Conservation (phyloP, 2,888 invertebrate species). For the Aplocera efformata region DNA sequence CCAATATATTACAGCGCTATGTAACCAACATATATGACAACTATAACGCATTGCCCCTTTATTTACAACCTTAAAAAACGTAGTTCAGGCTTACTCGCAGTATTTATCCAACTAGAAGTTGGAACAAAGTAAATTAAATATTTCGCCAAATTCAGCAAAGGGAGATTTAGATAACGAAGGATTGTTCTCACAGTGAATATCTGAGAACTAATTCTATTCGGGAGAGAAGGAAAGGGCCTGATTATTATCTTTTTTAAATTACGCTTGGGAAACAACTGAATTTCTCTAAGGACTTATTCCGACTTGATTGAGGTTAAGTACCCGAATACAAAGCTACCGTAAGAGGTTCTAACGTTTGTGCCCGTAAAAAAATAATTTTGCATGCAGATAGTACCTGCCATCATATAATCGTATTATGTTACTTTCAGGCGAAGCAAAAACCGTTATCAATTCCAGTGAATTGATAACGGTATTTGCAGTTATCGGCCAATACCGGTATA, state of each 20-base stretch:
- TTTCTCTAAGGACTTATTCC: slow-evolving; percentile 28
- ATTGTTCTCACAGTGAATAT: slow-evolving; percentile 33
- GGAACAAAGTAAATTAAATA: slow-evolving; percentile 35
- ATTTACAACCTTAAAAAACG: too few relatives aligned
- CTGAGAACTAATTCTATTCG: slow-evolving; percentile 34
- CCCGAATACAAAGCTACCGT: slow-evolving; percentile 12
- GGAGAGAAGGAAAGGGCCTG: slow-evolving; percentile 23
- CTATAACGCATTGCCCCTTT: too few relatives aligned
- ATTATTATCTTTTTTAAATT: slow-evolving; percentile 39
- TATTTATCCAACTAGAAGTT: slow-evolving; percentile 9
- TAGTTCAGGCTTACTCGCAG: too few relatives aligned
- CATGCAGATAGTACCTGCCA: slow-evolving; percentile 3
- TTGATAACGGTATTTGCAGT: too few relatives aligned
- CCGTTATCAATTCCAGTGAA: too few relatives aligned
- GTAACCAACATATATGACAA: too few relatives aligned
- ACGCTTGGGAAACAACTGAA: slow-evolving; percentile 32
- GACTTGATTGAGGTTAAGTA: slow-evolving; percentile 27
- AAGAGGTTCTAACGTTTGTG: slow-evolving; percentile 7
- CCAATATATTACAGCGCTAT: too few relatives aligned
- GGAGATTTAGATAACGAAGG: slow-evolving; percentile 34
- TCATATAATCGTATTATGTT: too few relatives aligned
- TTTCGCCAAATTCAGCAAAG: slow-evolving; percentile 31
- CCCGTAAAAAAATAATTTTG: slow-evolving; percentile 7
- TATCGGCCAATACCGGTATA: too few relatives aligned
- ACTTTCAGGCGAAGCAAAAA: too few relatives aligned